Conservation (phyloP, 1,140 invertebrate genomes). For the Idris sp. region DNA sequence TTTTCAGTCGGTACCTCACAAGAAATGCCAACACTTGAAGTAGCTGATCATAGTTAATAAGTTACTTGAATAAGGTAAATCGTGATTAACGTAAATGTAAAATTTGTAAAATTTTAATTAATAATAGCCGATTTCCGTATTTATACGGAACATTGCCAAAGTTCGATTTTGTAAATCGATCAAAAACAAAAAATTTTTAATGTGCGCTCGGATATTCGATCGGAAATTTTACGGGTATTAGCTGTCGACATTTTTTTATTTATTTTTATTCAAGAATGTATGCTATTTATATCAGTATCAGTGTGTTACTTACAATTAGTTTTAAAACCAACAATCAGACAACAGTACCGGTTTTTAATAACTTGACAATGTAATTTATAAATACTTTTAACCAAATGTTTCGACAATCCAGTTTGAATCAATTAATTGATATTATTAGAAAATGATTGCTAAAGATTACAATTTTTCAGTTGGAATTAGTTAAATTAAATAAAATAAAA, state of each 20-base stretch:
- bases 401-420: no score
- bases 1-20: no score
- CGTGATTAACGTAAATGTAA: conserved; percentile 1
- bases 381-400: no score
- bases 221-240: conserved; percentile 43
- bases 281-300: conserved; percentile 2
- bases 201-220: conserved; percentile 1
- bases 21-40: not conserved
- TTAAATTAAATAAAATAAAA: no score
- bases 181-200: no score
- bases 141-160: conserved; percentile 13
- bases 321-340: conserved; percentile 4
- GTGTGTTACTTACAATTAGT: conserved; percentile 6
- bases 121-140: conserved; percentile 12
- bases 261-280: conserved; percentile 8
- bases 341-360: not conserved
- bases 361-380: not conserved
- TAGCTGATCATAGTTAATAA: conserved; percentile 4
- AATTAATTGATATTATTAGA: no score
- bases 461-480: no score
- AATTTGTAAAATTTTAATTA: not conserved
- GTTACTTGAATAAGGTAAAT: no score
- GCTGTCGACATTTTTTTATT: conserved; percentile 37
- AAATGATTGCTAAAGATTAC: no score
- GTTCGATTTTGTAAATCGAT: conserved; percentile 25